Evolutionary conservation across 2,888 invertebrate genomes (phyloP), one percentile per base, ranked within the genome.

Genomic region (Phytoseiulus persimilis): DNA sequence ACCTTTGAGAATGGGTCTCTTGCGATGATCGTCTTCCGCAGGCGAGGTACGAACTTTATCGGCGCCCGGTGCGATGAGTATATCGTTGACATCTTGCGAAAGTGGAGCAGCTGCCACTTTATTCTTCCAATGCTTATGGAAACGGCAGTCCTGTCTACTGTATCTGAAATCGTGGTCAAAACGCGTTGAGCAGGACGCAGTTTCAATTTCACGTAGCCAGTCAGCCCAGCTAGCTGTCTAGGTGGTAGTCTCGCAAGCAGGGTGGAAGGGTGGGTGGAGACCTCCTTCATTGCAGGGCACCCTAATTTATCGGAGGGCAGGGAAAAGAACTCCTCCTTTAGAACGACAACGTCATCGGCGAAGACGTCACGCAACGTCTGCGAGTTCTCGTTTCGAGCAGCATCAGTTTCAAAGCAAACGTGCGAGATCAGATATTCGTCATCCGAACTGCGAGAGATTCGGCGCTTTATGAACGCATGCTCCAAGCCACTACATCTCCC

Each of bases 1-100:
- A 87, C 87, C 87, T 87, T 87, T 87, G 39, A 87, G 87, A 45
- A 33, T 87, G 87, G n/a, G 87, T 18, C 45, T 87, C 33, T 87
- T 87, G 87, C 32, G 87, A 31, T 39, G 87, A 45, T 87, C 87
- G 28, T 87, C 87, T 33, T 33, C 33, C 39, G 31, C 39, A 28
- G 87, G 87, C 32, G 87, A 87, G 87, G 39, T 33, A 0, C 87
- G 32, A 3, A 31, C 6, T 45, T 87, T 87, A 0, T 33, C 87
- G 28, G 87, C 87, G n/a, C 45, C 87, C n/a, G 87, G 33, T 45
- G 33, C 87, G 33, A 87, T 87, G 87, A 87, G 87, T 45, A 87
- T 87, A 39, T 87, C 87, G 18, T 33, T 87, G 28, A 87, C 87
- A 31, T 87, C 87, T n/a, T 87, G 87, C 0, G 87, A 18, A 33